Conservation (phyloP, 2,113 vertebrate species). For the Dicaeum eximium region DNA sequence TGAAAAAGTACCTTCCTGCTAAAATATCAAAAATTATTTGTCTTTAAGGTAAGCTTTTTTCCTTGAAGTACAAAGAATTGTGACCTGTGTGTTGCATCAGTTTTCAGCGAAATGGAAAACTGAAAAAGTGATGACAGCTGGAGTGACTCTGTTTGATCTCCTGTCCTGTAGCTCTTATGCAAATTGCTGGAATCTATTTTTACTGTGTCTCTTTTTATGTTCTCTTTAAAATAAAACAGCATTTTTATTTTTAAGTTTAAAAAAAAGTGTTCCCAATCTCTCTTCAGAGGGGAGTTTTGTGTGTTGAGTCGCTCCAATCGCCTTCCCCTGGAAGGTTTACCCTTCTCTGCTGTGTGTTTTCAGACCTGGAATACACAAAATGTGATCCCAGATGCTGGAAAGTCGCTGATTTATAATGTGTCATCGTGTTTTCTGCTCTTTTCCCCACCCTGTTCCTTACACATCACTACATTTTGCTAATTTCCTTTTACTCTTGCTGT, state of each 20-base stretch:
- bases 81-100: neutral
- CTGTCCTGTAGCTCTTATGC: neutral
- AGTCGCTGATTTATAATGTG: neutral
- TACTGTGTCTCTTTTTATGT: neutral
- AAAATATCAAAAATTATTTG: neutral
- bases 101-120: neutral
- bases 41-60: neutral
- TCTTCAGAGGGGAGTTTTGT: neutral
- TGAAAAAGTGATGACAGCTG: neutral
- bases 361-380: neutral
- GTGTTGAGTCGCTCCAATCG: neutral
- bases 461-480: neutral
- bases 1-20: neutral
- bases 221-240: neutral
- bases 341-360: neutral
- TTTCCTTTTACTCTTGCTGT: neutral
- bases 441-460: neutral
- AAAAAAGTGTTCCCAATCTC: neutral
- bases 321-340: neutral
- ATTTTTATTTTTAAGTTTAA: no score
- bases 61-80: neutral
- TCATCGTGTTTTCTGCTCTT: neutral
- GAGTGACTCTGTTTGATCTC: neutral
- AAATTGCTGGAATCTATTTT: neutral
- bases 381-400: neutral